phyloP scores from a whole-genome alignment of 2,113 vertebrate species.

The Alces alces region DNA sequence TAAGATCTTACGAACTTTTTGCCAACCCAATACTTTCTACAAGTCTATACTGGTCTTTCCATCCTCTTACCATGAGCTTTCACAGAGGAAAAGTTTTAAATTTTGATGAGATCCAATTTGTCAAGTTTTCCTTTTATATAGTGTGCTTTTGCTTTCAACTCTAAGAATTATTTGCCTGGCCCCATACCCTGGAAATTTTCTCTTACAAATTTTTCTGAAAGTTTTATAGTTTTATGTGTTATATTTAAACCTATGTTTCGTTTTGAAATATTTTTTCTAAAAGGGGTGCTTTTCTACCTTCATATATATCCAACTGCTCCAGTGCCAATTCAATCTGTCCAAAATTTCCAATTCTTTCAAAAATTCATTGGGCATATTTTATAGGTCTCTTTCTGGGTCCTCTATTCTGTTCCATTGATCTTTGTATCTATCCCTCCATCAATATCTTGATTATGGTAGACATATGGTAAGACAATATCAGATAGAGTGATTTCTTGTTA shows the following conservation, averaged over 20 bases:
- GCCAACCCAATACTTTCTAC: background rate
- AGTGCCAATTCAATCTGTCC: background rate
- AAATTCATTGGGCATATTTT: background rate
- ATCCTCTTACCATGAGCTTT: background rate
- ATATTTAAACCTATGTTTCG: background rate
- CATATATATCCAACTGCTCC: background rate
- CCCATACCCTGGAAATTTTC: background rate
- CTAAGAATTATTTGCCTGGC: background rate
- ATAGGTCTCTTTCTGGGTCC: background rate
- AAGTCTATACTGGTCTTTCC: background rate
- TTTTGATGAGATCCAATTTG: background rate
- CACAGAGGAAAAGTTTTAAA: background rate
- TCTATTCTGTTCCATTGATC: background rate
- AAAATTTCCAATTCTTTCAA: background rate
- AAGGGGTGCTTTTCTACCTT: background rate
- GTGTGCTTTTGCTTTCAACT: background rate
- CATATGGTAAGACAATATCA: background rate
- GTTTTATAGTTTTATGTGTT: background rate
- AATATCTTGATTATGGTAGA: background rate
- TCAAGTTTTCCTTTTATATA: background rate
- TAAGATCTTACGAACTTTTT: background rate
- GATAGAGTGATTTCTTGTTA: background rate
- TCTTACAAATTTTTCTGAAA: background rate
- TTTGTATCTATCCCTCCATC: background rate
- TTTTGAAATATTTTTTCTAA: background rate